Base-by-base conservation (phyloP, 2,888 invertebrate genomes). In the Torymus tubicola region DNA sequence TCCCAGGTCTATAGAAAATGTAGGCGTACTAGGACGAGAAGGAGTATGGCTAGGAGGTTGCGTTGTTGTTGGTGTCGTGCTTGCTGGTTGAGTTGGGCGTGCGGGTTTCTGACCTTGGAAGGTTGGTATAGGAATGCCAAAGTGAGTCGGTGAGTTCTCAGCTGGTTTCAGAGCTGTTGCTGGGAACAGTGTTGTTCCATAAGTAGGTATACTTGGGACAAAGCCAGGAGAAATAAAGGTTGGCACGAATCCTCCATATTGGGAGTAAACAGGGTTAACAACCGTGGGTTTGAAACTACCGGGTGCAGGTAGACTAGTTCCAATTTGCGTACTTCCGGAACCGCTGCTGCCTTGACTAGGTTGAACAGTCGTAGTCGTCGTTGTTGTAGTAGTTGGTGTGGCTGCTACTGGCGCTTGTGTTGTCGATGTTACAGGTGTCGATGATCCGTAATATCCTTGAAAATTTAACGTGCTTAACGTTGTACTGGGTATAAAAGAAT, bases 161-260 rank as follows among this genome's bases (percentile, higher is more conserved):
- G 82, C 77, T 5, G 86, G 83, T 72, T 81, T 84, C 13, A 70
- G 4, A 8, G 31, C 11, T 14, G 74, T 10, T 0, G 61, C 24
- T 8, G 72, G 53, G 11, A 55, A 60, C 31, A 76, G 4, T 1
- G 69, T 57, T 13, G 85, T 78, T 0, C 84, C 84, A 69, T 87
- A 88, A 14, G 70, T 74, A 11, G 88, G 87, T 5, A 86, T 8
- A n/a, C 69, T 82, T 0, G 71, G 76, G 12, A 79, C 11, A 10
- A 69, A 79, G 13, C 42, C 42, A 0, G 57, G 12, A 2, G 70
- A 11, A 52, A 89, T 72, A 10, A 87, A 57, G 12, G 85, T 86
- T 1, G 90, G 90, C 13, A 89, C 84, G 69, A 89, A 88, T 42
- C 89, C 86, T n/a, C 86, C 86, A 68, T 87, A 89, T 14, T 87